Base-by-base conservation (phyloP, 2,888 invertebrate species). In the Seira musarum region DNA sequence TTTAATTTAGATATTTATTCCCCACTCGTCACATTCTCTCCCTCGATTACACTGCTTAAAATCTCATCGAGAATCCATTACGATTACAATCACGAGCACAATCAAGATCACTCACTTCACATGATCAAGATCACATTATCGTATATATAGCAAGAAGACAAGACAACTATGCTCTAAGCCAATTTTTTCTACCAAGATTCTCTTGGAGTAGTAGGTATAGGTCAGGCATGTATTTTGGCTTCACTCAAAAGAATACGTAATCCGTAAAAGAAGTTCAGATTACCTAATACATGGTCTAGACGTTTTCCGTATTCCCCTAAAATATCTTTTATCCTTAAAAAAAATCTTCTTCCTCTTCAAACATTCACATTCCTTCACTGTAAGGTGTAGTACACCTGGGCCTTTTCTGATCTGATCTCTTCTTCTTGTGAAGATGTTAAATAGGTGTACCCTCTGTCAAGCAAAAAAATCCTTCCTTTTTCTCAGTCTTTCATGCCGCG, bases 401-500 rank as follows among this genome's bases (percentile, higher is more conserved):
- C 49, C 17, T 49, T n/a, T n/a, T 49, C 49, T 49, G 49, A 49
- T 49, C 49, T n/a, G 2, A 49, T 49, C 49, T 49, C 49, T 8
- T 49, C 30, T 30, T 49, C 49, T 49, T 49, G 49, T 49, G 49
- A 49, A 49, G 49, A 49, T 49, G 49, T 49, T 49, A 49, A 49
- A 49, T n/a, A 49, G 49, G 49, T 49, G 17, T 49, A 49, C 17
- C 49, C 49, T 30, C 30, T 49, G 49, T 49, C 49, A 49, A n/a
- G 49, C 2, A n/a, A 49, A 13, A 13, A 49, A 49, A 49, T 49
- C 17, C 17, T 49, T 49, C 49, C 49, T 49, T 49, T 49, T 49
- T 49, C 49, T 30, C 30, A 30, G 30, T 30, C 49, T 49, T 3
- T 49, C 49, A 49, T 8, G 49, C 49, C 49, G 49, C 49, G 49